Base-by-base conservation (phyloP, 2,888 invertebrate genomes). In the Lasioglossum calceatum region DNA sequence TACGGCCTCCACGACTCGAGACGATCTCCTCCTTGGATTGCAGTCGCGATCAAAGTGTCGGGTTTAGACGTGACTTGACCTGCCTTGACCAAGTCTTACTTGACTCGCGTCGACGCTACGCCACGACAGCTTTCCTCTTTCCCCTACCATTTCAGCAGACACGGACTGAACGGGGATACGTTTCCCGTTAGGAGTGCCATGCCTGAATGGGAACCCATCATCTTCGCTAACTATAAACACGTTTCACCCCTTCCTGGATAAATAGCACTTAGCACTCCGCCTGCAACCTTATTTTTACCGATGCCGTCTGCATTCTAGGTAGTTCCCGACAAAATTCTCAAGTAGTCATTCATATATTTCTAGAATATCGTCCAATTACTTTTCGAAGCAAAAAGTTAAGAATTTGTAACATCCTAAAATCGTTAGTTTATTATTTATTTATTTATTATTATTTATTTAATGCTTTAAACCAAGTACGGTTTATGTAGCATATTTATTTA, bases 11-110 rank as follows among this genome's bases (percentile, higher is more conserved):
- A 54, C 74, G 61, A 72, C 39, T 76, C 74, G 39, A 50, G 39
- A 54, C 82, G 80, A 87, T 82, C 88, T 88, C 77, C 81, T 82
- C 80, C 64, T 61, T n/a, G 85, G 75, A 88, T 85, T 77, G 85
- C 85, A 84, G 77, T 85, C 81, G 82, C 85, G 88, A 88, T 85
- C 81, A n/a, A 82, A 79, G 89, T 88, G 88, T 89, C 87, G 83
- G 81, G 87, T 88, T 88, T 85, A 85, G 83, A 89, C 82, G 87
- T 82, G 89, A 85, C 88, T 83, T 85, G 88, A 89, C 89, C 88
- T 85, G 82, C 84, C 88, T 87, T 88, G 88, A 87, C 82, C 88
- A 85, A 85, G 77, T 73, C 79, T 81, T 71, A 77, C 79, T 74
- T 78, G 64, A 50, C 71, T 83, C 77, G 16, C 67, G 83, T 80